Evolutionary conservation across 2,888 invertebrate genomes (phyloP), one percentile per base, ranked within the genome.

Genomic region (Cephus rjabovi): DNA sequence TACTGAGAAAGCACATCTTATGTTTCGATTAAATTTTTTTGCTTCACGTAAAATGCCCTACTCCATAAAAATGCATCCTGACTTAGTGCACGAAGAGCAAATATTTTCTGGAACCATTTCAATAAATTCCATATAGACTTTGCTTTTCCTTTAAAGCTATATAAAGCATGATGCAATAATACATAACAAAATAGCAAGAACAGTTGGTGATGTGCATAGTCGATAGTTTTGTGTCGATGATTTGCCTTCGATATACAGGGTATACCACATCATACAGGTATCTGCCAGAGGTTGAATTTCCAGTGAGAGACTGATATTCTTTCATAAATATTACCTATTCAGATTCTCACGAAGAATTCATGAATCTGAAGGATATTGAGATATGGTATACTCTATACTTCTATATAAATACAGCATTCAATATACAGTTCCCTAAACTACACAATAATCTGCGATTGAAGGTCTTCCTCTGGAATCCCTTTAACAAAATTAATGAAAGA

Each of bases 111-210:
- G 1, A 56, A 56, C 23, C 56, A 23, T 9, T 9, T 23, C 2
- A 23, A 15, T 56, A 56, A 23, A 9, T 56, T 56, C 56, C 56
- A 9, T 23, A 56, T 23, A 56, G 56, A 56, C 23, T 56, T 56
- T 56, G 23, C 56, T 9, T 23, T 56, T 9, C 23, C 56, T 56
- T 56, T 23, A 23, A 23, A 80, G 81, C 77, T 80, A 77, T 76
- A 79, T 80, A 77, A 78, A 83, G 80, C 82, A 84, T 80, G 79
- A 80, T 82, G 83, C 80, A 82, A 74, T 82, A 83, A 81, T 81
- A 79, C 80, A 73, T 80, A 85, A 82, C 79, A 80, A 77, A 84
- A 88, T 89, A 89, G 89, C 88, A 89, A 88, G 82, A 89, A 88
- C 89, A 89, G 88, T 89, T 86, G 76, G 78, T 71, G 34, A 34